Evolutionary conservation across 1,140 invertebrate genomes (phyloP).

Genomic region (Chelonus insularis): DNA sequence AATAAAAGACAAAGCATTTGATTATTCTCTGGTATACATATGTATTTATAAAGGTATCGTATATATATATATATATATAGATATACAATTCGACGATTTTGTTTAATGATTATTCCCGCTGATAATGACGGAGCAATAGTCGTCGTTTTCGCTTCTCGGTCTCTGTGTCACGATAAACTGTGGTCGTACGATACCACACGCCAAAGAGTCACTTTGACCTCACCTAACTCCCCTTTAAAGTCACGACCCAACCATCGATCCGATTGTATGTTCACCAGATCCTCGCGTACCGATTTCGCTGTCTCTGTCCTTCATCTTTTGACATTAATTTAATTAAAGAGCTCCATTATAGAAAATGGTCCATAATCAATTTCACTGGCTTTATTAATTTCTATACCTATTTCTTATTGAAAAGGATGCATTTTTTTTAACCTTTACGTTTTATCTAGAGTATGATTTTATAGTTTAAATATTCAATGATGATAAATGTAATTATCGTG

Average conservation of each 20-base stretch:
- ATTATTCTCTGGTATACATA: background rate
- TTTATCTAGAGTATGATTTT: too few species aligned
- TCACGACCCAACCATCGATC: background rate
- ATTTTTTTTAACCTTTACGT: too few species aligned
- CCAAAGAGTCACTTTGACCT: slow-evolving; percentile 16
- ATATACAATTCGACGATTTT: background rate
- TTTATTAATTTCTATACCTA: too few species aligned
- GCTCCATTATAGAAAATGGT: too few species aligned
- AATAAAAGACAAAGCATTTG: background rate
- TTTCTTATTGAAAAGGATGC: too few species aligned
- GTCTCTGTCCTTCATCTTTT: background rate
- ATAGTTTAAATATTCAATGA: too few species aligned
- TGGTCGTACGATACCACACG: background rate
- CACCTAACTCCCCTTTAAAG: background rate
- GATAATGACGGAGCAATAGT: slow-evolving; percentile 20
- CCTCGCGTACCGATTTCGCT: background rate
- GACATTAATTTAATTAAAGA: too few species aligned
- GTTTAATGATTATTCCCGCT: slow-evolving; percentile 12
- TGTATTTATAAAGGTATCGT: too few species aligned
- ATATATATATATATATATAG: background rate
- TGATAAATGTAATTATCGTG: too few species aligned
- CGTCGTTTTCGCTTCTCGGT: slow-evolving; percentile 11
- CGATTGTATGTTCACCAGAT: background rate
- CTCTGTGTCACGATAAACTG: slow-evolving; percentile 20
- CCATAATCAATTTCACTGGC: too few species aligned